Evolutionary conservation across 2,113 vertebrate genomes (phyloP).

Genomic region (Connochaetes taurinus): DNA sequence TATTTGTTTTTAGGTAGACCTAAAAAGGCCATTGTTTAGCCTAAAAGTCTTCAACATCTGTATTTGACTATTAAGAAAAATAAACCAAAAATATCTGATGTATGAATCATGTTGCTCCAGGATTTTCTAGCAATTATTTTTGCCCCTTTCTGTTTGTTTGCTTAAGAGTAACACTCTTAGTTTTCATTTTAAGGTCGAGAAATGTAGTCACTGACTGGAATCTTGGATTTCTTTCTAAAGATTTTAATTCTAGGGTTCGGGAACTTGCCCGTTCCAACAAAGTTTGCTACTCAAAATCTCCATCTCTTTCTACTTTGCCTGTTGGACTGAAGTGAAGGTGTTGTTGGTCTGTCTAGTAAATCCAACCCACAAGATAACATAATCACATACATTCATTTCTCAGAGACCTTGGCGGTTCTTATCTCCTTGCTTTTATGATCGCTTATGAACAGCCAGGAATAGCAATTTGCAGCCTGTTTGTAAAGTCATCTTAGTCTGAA

Average conservation of each 20-base stretch:
- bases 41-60: not conserved
- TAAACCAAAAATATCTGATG: not conserved
- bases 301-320: slow-evolving; percentile 72
- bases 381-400: slow-evolving; percentile 77
- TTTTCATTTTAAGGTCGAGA: not conserved
- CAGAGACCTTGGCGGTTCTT: slow-evolving; percentile 74
- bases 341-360: slow-evolving; percentile 66
- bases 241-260: slow-evolving; percentile 25
- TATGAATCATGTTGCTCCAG: not conserved
- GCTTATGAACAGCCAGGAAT: slow-evolving; percentile 76
- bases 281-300: slow-evolving; percentile 71
- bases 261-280: slow-evolving; percentile 64
- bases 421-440: slow-evolving; percentile 77
- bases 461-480: slow-evolving; percentile 76
- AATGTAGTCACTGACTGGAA: slow-evolving; percentile 11
- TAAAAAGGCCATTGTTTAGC: not conserved
- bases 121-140: not conserved
- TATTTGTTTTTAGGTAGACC: not conserved
- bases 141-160: not conserved
- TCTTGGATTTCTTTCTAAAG: not conserved
- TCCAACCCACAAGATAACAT: slow-evolving; percentile 65
- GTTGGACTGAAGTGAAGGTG: slow-evolving; percentile 54
- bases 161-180: not conserved
- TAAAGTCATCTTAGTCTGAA: slow-evolving; percentile 73
- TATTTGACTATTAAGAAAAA: not conserved